phyloP scores from a whole-genome alignment of 2,113 vertebrate genomes.

The Paracanthobrama guichenoti region DNA sequence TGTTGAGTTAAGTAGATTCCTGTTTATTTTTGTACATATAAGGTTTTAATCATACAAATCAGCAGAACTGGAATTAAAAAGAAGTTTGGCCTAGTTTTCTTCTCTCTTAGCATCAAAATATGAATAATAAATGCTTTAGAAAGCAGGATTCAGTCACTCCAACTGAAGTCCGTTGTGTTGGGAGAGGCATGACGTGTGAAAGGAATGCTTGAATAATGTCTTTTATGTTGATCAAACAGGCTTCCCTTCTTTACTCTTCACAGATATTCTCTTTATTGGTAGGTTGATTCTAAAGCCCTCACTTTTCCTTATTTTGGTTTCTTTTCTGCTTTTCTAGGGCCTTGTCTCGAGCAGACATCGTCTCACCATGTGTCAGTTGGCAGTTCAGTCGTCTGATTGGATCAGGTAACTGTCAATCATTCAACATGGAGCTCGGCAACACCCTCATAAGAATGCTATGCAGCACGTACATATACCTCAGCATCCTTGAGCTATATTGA shows the following conservation, averaged over 20 bases:
- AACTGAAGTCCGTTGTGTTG: background rate
- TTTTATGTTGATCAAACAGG: background rate
- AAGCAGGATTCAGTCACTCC: constrained; percentile 28
- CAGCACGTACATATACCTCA: background rate
- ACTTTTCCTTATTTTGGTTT: background rate
- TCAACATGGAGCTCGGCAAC: background rate
- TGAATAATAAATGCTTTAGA: constrained; percentile 63
- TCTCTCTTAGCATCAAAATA: constrained; percentile 50
- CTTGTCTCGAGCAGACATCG: constrained; percentile 94
- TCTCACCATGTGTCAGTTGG: constrained; percentile 97
- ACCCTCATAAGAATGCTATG: background rate
- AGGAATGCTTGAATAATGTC: background rate
- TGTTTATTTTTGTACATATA: background rate
- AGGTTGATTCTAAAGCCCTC: background rate
- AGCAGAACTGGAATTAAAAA: constrained; percentile 45
- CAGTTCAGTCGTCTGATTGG: constrained; percentile 96
- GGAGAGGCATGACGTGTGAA: background rate
- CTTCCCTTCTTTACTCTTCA: background rate
- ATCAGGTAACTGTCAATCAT: constrained; percentile 83
- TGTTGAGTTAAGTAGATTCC: background rate
- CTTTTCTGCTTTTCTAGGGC: constrained; percentile 75
- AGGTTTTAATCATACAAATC: background rate
- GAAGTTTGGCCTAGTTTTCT: constrained; percentile 64
- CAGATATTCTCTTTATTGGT: background rate
- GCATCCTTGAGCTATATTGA: background rate